phyloP scores from a whole-genome alignment of 2,888 invertebrate species.

The Callosobruchus maculatus region DNA sequence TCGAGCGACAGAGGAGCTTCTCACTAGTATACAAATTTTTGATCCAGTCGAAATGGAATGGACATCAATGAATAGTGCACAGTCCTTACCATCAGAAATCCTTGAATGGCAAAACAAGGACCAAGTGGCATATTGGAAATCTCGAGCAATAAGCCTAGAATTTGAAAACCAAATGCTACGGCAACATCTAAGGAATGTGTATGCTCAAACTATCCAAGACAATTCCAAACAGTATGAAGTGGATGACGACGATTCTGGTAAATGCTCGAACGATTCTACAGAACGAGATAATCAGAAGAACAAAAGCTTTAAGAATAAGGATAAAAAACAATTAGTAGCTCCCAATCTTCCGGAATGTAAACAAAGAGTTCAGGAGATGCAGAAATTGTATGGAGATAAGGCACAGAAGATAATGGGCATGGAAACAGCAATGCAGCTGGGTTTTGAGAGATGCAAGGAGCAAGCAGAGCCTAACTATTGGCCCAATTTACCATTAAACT shows the following conservation, averaged over 20 bases:
- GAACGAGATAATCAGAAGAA: conserved; percentile 15
- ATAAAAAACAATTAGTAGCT: conserved; percentile 41
- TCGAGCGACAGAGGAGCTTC: conserved; percentile 32
- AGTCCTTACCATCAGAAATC: conserved; percentile 31
- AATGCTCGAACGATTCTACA: conserved; percentile 12
- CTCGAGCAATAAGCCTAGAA: conserved; percentile 55
- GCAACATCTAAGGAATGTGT: conserved; percentile 49
- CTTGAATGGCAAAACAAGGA: conserved; percentile 55
- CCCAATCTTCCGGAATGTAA: conserved; percentile 37
- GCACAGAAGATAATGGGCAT: conserved; percentile 67
- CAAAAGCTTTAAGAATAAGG: conserved; percentile 4
- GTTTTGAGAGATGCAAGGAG: conserved; percentile 58
- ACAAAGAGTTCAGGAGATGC: conserved; percentile 45
- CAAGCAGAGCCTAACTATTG: conserved; percentile 60
- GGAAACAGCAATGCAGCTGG: conserved; percentile 67
- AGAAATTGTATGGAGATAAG: conserved; percentile 61
- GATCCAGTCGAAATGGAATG: conserved; percentile 37
- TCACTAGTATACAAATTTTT: conserved; percentile 30
- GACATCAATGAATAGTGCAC: conserved; percentile 16
- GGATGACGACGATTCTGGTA: conserved; percentile 14
- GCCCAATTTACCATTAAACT: conserved; percentile 55
- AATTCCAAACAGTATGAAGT: conserved; percentile 13
- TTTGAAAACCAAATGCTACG: conserved; percentile 58
- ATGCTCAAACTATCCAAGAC: conserved; percentile 35
- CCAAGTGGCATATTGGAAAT: conserved; percentile 61